Evolutionary conservation across 2,797 vertebrate species (phyloP).

Genomic region (Cyclura pinguis): DNA sequence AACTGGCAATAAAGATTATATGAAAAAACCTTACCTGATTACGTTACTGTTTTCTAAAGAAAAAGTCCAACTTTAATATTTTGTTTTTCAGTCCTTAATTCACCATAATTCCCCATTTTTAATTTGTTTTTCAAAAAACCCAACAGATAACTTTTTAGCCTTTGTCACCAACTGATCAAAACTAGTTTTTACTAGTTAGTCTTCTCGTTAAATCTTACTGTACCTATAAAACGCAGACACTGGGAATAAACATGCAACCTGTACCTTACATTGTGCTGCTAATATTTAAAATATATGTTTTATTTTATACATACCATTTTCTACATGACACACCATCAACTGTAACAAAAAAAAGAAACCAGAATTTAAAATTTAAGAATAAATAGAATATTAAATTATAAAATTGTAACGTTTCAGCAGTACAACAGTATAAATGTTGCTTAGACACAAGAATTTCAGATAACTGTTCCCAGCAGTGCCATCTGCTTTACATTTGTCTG

Average conservation of each 20-base stretch:
- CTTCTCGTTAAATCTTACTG: not conserved
- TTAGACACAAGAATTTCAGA: not conserved
- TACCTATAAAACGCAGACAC: not conserved
- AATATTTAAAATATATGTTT: too few relatives aligned
- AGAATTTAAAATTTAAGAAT: constrained; percentile 33
- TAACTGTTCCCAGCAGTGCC: too few relatives aligned
- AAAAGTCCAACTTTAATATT: not conserved
- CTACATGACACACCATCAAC: constrained; percentile 60
- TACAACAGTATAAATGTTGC: not conserved
- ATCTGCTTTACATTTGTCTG: not conserved
- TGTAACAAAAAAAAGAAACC: constrained; percentile 64
- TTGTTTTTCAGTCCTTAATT: not conserved
- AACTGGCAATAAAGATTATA: too few relatives aligned
- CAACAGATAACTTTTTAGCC: not conserved
- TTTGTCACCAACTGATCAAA: not conserved
- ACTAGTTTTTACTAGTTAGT: not conserved
- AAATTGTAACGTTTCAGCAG: not conserved
- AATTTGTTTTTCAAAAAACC: not conserved
- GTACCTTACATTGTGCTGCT: not conserved
- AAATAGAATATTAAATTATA: not conserved
- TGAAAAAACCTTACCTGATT: not conserved
- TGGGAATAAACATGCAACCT: not conserved
- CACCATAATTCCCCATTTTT: too few relatives aligned
- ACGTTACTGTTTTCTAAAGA: not conserved
- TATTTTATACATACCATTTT: constrained; percentile 64